Evolutionary conservation across 2,113 vertebrate genomes (phyloP), one percentile per base, ranked within the genome.

Genomic region (Tamias sibiricus): DNA sequence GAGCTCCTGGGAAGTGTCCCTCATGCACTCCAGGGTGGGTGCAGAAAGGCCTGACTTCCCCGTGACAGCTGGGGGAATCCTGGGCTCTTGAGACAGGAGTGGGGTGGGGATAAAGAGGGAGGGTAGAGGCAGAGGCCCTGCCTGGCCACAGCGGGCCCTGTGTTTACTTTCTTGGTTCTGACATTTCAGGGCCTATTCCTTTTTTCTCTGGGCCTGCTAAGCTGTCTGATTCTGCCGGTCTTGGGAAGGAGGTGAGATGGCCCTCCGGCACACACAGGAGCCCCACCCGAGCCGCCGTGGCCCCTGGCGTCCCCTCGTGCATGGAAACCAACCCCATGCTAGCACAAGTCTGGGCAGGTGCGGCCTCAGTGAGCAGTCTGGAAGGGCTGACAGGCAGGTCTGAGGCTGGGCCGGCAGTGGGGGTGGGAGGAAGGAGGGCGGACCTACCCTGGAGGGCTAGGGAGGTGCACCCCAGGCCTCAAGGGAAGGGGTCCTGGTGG

Each of bases 261-360:
- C 32, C 88, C 40, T 44, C 4, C 1, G 17, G 22, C 17, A 13
- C 49, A n/a, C 30, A 11, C 28, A 16, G 32, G 17, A 80, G 32
- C n/a, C 52, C 54, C 59, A 54, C 54, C 75, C 10, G 4, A 32
- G 76, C 79, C 32, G 1, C 7, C 0, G 0, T 26, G 52, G 79
- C 79, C 83, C 26, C 30, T 66, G 68, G 71, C 30, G 0, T 84
- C 75, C 80, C 83, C 81, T 72, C 66, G 40, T 2, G 1, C 19
- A 0, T 22, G 66, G 88, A 90, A 74, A 66, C 24, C 71, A 83
- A 84, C 64, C 80, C 68, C 19, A 6, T 90, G 49, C 83, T 54
- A 44, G 44, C 47, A 28, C 89, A 94, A 91, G 97, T 89, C 96
- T 64, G 92, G 95, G 91, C 97, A 98, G 47, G 85, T 62, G 42